phyloP scores from a whole-genome alignment of 1,140 invertebrate genomes.

The Brachionus angularis region DNA sequence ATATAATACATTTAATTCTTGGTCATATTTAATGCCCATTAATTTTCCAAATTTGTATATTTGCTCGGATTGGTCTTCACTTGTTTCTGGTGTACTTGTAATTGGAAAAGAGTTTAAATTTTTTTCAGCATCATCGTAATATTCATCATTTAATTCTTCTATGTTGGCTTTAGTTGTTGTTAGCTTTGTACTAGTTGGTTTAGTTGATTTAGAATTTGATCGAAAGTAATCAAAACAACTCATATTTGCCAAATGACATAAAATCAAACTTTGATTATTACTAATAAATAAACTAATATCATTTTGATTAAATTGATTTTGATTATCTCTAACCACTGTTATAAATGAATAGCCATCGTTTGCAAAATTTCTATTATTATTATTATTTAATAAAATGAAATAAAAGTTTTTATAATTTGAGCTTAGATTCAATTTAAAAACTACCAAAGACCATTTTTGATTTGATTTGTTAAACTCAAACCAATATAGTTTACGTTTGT shows the following conservation, averaged over 20 bases:
- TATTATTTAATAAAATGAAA: neutral
- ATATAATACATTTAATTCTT: neutral
- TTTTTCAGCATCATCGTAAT: slow-evolving; percentile 11
- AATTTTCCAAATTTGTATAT: slow-evolving; percentile 22
- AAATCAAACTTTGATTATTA: slow-evolving; percentile 24
- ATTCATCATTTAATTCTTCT: neutral
- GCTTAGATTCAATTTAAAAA: neutral
- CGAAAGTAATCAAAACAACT: slow-evolving; percentile 41
- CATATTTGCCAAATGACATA: slow-evolving; percentile 27
- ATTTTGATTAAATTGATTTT: too few species aligned
- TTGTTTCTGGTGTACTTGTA: neutral
- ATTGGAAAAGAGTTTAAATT: too few species aligned
- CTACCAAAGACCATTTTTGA: slow-evolving; percentile 2
- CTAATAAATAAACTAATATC: slow-evolving; percentile 39
- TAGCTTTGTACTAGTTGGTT: neutral
- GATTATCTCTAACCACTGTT: slow-evolving; percentile 4
- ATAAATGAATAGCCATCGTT: slow-evolving; percentile 34
- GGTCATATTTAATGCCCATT: slow-evolving; percentile 28
- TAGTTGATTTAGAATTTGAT: neutral
- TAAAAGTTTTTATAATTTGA: slow-evolving; percentile 34
- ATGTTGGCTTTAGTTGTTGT: neutral
- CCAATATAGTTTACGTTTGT: slow-evolving; percentile 16
- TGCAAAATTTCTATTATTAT: neutral
- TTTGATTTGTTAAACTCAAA: slow-evolving; percentile 8
- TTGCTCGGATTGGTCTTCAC: neutral